These are phyloP conservation scores for Meandrusa payeni DNA, from an alignment of 2,888 invertebrate genomes.

Conservation along the genomic window DNA sequence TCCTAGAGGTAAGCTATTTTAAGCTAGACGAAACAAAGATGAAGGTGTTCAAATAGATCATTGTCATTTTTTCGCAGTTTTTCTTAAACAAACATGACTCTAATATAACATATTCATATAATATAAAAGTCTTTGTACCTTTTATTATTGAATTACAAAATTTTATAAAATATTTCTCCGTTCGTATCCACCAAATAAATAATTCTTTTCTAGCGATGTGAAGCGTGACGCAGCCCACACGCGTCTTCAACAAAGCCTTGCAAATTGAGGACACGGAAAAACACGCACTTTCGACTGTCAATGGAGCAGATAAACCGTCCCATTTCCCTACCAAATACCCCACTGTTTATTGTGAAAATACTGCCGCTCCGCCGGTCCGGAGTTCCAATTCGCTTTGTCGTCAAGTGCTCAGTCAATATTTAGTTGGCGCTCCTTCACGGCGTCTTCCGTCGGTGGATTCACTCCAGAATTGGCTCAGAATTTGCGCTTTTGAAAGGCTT, in stretches of 20 bases:
- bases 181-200: constrained; percentile 6
- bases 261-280: constrained; percentile 25
- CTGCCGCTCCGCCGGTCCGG: constrained; percentile 30
- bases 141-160: too few species aligned
- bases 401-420: constrained; percentile 64
- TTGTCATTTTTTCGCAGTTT: too few species aligned
- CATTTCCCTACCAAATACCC: constrained; percentile 50
- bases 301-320: constrained; percentile 31
- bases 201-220: neutral
- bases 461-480: constrained; percentile 20
- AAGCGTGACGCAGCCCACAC: neutral
- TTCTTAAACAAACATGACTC: too few species aligned
- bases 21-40: too few species aligned
- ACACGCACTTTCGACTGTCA: constrained; percentile 24
- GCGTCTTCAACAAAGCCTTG: constrained; percentile 14
- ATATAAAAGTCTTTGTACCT: too few species aligned
- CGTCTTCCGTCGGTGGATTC: constrained; percentile 27
- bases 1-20: too few species aligned
- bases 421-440: constrained; percentile 33
- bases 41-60: too few species aligned
- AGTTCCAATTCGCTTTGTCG: constrained; percentile 56
- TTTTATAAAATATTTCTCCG: too few species aligned
- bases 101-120: too few species aligned
- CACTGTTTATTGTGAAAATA: constrained; percentile 55
- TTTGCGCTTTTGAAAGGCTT: constrained; percentile 23